Conservation (phyloP, 2,113 vertebrate genomes). For the Anhinga anhinga region DNA sequence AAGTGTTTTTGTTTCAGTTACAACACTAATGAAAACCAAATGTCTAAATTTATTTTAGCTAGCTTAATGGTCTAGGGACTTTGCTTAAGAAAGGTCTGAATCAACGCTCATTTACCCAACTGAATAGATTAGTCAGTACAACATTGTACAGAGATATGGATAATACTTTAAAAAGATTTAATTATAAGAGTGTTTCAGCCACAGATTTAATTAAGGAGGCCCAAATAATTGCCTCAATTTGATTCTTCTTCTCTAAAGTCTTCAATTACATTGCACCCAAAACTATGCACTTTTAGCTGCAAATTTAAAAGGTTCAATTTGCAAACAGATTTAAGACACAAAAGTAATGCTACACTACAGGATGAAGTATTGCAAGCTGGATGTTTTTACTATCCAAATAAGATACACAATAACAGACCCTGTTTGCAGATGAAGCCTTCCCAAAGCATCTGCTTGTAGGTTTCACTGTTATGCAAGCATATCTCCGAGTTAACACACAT, state of each 20-base stretch:
- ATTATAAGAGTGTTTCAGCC: constrained; percentile 35
- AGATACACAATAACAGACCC: not conserved
- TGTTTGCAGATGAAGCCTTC: not conserved
- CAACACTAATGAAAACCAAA: constrained; percentile 77
- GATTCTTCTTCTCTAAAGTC: constrained; percentile 14
- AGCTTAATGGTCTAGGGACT: constrained; percentile 66
- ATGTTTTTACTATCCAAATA: not conserved
- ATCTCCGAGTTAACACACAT: not conserved
- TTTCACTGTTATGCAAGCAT: not conserved
- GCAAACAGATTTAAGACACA: not conserved
- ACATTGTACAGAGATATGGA: not conserved
- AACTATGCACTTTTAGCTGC: not conserved
- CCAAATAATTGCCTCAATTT: constrained; percentile 30
- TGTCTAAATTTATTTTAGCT: constrained; percentile 70
- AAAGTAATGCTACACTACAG: not conserved
- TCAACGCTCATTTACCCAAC: constrained; percentile 51
- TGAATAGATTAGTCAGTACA: constrained; percentile 33
- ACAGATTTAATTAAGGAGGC: constrained; percentile 58
- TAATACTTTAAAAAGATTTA: constrained; percentile 35
- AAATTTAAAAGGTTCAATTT: not conserved
- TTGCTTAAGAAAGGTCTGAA: constrained; percentile 58
- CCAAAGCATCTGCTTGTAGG: not conserved
- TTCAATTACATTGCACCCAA: not conserved
- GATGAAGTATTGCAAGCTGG: not conserved
- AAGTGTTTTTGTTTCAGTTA: constrained; percentile 79